Evolutionary conservation across 2,888 invertebrate species (phyloP).

Genomic region (Drosophila imparisetae): DNA sequence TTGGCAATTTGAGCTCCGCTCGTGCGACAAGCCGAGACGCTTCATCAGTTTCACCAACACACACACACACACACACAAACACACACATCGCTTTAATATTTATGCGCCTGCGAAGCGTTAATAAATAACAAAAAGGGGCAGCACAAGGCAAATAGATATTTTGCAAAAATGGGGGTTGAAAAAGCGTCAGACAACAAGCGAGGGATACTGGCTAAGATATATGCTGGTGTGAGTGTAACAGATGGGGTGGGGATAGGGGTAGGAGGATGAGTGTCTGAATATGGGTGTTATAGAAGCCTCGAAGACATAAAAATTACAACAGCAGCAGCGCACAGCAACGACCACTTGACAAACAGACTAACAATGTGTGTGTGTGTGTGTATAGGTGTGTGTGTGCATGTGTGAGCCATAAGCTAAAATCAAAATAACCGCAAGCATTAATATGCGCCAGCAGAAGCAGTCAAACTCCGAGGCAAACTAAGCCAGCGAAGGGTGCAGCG

Average conservation of each 20-base stretch:
- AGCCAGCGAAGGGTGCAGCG: background rate
- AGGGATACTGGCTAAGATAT: background rate
- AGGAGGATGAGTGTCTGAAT: background rate
- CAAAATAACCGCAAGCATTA: conserved; percentile 58
- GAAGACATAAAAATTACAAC: conserved; percentile 58
- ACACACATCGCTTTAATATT: conserved; percentile 17
- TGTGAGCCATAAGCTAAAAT: conserved; percentile 49
- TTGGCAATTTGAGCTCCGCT: conserved; percentile 21
- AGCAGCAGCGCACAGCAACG: conserved; percentile 7
- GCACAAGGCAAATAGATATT: conserved; percentile 10
- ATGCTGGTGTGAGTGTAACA: background rate
- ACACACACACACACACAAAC: conserved; percentile 6
- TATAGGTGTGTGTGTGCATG: conserved; percentile 8
- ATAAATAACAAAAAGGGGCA: conserved; percentile 35
- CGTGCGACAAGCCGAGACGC: conserved; percentile 17
- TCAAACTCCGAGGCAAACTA: conserved; percentile 8
- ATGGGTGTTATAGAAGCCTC: conserved; percentile 25
- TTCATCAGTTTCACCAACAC: conserved; percentile 27
- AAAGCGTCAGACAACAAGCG: conserved; percentile 28
- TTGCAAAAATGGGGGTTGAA: conserved; percentile 45
- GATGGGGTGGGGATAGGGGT: background rate
- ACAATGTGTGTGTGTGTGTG: background rate
- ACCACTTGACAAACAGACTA: conserved; percentile 32
- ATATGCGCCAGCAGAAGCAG: conserved; percentile 39
- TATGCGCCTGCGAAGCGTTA: conserved; percentile 43